A percentile compares a stretch with the other conserved stretches of the same genome.
Evolutionary conservation across 2,113 vertebrate genomes (phyloP).

Genomic region (Rhinoderma darwinii): DNA sequence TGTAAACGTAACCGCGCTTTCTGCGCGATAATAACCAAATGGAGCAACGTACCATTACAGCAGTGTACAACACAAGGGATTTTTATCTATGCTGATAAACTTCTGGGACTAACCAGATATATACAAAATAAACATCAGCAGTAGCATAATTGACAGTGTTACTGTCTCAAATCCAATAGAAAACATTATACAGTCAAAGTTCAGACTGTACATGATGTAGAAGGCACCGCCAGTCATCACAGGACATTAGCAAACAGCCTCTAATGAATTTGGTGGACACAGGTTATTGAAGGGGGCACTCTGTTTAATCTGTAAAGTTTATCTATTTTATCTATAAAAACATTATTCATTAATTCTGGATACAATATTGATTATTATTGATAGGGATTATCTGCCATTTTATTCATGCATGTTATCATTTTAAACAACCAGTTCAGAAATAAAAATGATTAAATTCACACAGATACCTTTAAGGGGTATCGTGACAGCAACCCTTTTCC

Average conservation of each 20-base stretch:
- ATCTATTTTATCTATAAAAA: background rate
- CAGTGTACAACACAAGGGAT: background rate
- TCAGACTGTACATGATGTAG: background rate
- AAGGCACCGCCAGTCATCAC: background rate
- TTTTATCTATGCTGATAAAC: background rate
- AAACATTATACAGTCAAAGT: background rate
- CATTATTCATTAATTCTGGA: too few species aligned
- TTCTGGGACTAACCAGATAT: background rate
- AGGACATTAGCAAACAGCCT: background rate
- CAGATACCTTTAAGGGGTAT: too few species aligned
- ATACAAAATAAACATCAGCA: too few species aligned
- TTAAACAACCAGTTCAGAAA: too few species aligned
- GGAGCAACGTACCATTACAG: slow-evolving; percentile 1
- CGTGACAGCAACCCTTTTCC: too few species aligned
- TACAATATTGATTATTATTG: too few species aligned
- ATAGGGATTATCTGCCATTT: too few species aligned
- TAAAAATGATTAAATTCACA: too few species aligned
- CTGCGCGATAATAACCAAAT: slow-evolving; percentile 20
- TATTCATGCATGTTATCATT: too few species aligned
- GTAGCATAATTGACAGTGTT: background rate
- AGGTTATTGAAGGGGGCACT: background rate
- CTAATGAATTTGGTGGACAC: background rate
- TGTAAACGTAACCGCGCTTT: slow-evolving; percentile 27
- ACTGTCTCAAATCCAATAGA: background rate
- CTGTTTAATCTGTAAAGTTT: background rate